A percentile compares a stretch with the other conserved stretches of the same genome.
Evolutionary conservation across 2,113 vertebrate genomes (phyloP).

Genomic region (Eulemur macaco): DNA sequence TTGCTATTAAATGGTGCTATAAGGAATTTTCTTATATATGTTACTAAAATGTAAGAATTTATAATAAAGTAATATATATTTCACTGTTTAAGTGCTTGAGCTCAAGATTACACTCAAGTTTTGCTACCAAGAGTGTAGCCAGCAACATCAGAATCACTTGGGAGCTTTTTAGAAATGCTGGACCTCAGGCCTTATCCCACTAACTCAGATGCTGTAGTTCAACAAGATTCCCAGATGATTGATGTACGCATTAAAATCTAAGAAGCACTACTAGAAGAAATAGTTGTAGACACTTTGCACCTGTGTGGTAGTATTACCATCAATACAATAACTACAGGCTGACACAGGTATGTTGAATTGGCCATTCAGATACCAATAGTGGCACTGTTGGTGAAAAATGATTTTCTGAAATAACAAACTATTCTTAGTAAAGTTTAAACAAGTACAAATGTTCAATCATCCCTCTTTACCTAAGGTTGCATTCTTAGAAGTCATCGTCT

Average conservation of each 20-base stretch:
- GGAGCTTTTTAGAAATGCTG: slow-evolving; percentile 1
- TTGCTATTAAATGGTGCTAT: not conserved
- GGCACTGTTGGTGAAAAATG: not conserved
- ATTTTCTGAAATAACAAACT: slow-evolving; percentile 9
- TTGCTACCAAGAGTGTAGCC: not conserved
- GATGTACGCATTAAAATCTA: not conserved
- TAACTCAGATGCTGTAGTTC: not conserved
- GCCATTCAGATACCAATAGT: not conserved
- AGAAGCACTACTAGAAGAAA: not conserved
- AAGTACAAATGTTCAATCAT: not conserved
- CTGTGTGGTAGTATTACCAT: not conserved
- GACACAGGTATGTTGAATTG: not conserved
- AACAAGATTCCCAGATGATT: not conserved
- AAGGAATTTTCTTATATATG: slow-evolving; percentile 23
- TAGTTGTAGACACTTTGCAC: not conserved
- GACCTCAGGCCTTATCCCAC: not conserved
- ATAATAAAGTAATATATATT: not conserved
- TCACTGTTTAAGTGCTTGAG: not conserved
- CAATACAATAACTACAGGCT: not conserved
- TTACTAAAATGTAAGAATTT: not conserved
- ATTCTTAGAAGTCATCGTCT: not conserved
- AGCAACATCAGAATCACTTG: not conserved
- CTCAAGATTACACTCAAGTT: not conserved
- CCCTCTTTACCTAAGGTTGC: not conserved
- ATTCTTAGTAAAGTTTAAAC: not conserved